Base-by-base conservation (phyloP, 2,113 vertebrate genomes). In the Anolis carolinensis region DNA sequence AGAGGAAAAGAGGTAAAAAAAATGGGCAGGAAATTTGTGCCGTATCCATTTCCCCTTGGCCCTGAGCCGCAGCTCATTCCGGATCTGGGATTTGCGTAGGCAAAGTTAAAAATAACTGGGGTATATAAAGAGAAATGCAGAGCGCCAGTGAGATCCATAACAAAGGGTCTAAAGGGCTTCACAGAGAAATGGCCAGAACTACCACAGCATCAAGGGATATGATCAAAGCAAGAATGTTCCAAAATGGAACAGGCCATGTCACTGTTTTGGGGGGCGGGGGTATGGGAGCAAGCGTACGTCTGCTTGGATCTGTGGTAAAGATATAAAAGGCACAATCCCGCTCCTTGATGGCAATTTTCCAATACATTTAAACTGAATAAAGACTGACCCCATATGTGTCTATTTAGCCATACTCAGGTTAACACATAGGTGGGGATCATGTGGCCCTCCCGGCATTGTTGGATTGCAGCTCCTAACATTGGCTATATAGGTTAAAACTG, bases 61-160 rank as follows among this genome's bases (percentile, higher is more conserved):
- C 94, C 93, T 87, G 0, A 81, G 93, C 93, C 86, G 92, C 89
- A 83, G 95, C 91, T 94, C 94, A 94, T 93, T 96, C 95, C 95
- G 95, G 95, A 96, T 95, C 93, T 87, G 93, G 94, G 96, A 96
- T 95, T 96, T 96, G 94, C 96, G 96, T 96, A 95, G 95, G 94
- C 95, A 95, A 93, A 90, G 95, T 96, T 96, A 96, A 96, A 95
- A 95, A 95, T 96, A 96, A 95, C 91, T 93, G 87, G 92, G 95
- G 95, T 96, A 95, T 96, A 96, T 96, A 96, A 96, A 91, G 94
- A 95, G 91, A 92, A 87, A 90, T 16, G 0, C 78, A 68, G 79
- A 90, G 84, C 81, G 81, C 89, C 89, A 91, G 2, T 0, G 88
- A 91, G 92, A 88, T 91, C 85, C 0, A 85, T 72, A 87, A 78